A percentile compares a stretch with the other conserved stretches of the same genome.
Conservation (phyloP, 2,113 vertebrate species). For the Scopus umbretta region DNA sequence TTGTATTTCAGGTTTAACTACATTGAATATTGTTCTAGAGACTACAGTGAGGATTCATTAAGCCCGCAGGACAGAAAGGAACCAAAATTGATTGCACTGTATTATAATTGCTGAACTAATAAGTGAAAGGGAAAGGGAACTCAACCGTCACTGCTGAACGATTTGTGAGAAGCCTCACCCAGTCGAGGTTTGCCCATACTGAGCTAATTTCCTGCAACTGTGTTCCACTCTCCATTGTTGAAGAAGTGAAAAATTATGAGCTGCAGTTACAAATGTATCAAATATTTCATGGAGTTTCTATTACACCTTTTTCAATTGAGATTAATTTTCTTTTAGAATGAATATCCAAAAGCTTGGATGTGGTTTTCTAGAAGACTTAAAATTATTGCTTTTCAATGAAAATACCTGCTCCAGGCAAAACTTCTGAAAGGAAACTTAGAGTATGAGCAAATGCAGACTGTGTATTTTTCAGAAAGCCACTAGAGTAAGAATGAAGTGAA, state of each 20-base stretch:
- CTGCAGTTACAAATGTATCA: neutral
- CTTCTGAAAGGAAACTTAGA: neutral
- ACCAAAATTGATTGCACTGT: too few species aligned
- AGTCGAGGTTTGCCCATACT: neutral
- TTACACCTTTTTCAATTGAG: neutral
- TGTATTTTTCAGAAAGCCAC: neutral
- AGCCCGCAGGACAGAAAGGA: neutral
- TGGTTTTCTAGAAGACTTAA: neutral
- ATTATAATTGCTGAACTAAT: neutral
- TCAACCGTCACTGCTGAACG: neutral
- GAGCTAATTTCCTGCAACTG: neutral
- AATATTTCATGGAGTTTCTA: neutral
- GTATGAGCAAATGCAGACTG: neutral
- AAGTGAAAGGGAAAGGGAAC: neutral
- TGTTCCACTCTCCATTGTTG: neutral
- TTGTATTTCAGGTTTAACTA: neutral
- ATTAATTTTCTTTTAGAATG: neutral
- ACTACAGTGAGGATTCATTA: neutral
- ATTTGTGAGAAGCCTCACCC: neutral
- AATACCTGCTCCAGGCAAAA: neutral
- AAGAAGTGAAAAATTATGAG: neutral
- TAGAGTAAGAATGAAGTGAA: neutral
- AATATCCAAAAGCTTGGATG: neutral
- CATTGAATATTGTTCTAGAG: neutral
- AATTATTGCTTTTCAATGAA: neutral